These are phyloP conservation scores for Mus minutoides DNA, from an alignment of 2,797 vertebrate species.

Conservation along the genomic window DNA sequence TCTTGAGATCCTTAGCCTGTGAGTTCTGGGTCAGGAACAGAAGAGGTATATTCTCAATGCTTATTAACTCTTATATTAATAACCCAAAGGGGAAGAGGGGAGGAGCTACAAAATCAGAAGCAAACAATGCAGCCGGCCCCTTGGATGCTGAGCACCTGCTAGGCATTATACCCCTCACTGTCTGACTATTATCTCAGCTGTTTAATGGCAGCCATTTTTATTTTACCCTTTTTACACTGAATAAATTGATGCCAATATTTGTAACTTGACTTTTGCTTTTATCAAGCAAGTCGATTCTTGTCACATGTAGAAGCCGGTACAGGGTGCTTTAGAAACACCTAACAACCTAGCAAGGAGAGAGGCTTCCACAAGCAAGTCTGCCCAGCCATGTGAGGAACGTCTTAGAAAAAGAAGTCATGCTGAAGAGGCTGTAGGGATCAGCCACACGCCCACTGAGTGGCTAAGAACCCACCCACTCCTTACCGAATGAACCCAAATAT, in stretches of 20 bases:
- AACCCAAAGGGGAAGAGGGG: too few relatives aligned
- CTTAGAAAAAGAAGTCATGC: background rate
- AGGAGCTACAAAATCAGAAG: background rate
- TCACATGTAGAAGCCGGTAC: background rate
- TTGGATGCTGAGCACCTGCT: background rate
- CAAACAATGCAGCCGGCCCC: background rate
- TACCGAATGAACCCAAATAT: background rate
- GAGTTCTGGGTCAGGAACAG: background rate
- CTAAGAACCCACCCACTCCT: background rate
- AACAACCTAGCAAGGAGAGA: background rate
- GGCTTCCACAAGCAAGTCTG: background rate
- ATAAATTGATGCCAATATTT: background rate
- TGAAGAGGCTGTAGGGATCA: background rate
- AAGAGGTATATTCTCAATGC: background rate
- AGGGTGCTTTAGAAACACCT: constrained; percentile 17
- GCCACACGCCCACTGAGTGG: background rate
- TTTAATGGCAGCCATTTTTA: background rate
- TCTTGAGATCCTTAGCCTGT: constrained; percentile 20
- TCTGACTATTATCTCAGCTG: background rate
- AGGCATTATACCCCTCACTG: background rate
- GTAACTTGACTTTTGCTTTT: constrained; percentile 6
- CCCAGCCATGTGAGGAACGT: background rate
- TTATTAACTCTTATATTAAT: background rate
- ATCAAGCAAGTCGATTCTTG: constrained; percentile 1
- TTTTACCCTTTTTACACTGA: background rate